phyloP scores from a whole-genome alignment of 2,797 vertebrate genomes.

The Myripristis jacobus region DNA sequence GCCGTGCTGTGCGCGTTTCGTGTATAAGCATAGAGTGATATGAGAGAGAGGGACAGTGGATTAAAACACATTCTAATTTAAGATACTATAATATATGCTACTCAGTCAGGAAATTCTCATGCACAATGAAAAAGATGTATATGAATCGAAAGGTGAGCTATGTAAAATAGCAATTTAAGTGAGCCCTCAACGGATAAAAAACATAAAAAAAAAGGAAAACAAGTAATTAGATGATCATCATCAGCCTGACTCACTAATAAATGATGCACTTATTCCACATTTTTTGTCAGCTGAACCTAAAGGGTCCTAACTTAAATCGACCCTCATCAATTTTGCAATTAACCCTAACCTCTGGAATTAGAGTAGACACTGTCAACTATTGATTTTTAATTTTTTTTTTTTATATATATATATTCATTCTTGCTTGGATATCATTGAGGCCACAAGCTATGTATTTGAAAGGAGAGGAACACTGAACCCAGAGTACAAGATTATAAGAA shows the following conservation, averaged over 20 bases:
- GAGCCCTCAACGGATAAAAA: too few relatives aligned
- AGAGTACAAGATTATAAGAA: not conserved
- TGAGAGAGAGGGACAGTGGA: conserved; percentile 40
- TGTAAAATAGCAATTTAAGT: too few relatives aligned
- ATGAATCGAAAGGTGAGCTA: too few relatives aligned
- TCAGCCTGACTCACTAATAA: too few relatives aligned
- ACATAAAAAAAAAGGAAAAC: too few relatives aligned
- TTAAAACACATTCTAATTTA: conserved; percentile 48
- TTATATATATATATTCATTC: not conserved
- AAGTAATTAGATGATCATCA: too few relatives aligned
- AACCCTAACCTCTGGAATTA: too few relatives aligned
- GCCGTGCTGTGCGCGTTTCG: conserved; percentile 34
- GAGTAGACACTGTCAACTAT: not conserved
- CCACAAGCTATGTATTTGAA: not conserved
- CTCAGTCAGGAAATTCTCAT: conserved; percentile 34
- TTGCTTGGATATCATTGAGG: not conserved
- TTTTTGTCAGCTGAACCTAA: too few relatives aligned
- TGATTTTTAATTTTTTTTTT: too few relatives aligned
- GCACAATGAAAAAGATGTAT: not conserved
- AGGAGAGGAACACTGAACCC: not conserved
- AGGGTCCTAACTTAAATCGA: too few relatives aligned
- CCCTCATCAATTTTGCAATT: too few relatives aligned
- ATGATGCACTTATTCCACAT: too few relatives aligned
- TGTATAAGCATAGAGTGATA: conserved; percentile 33
- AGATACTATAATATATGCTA: conserved; percentile 39